Base-by-base conservation (phyloP, 2,113 vertebrate genomes). In the Hyperoodon ampullatus region DNA sequence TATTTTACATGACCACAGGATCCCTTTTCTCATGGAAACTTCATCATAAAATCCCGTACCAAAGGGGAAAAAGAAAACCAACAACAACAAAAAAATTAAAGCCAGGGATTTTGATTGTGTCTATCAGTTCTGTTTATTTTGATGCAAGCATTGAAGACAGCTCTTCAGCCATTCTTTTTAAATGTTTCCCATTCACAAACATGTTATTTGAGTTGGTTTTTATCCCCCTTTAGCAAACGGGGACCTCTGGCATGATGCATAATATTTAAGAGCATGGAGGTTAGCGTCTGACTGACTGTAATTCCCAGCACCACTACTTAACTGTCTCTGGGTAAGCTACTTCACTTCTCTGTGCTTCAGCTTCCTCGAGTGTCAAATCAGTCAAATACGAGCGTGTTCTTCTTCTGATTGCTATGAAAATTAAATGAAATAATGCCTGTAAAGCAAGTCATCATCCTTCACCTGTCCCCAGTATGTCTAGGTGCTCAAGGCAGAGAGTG, bases 11-110 rank as follows among this genome's bases (percentile, higher is more conserved):
- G 88, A 97, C 97, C 96, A 47, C 97, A 97, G 85, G 82, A 95
- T 95, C 96, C 58, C 90, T 97, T 95, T 97, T 97, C 96, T 98
- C 97, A 98, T 96, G 97, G 97, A 97, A 97, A 97, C 93, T 95
- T 96, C 97, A 97, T 94, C 96, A 97, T 97, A 93, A 97, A 97
- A 98, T 74, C 70, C 63, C 61, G 63, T 72, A 94, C 91, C 33
- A 63, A 89, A 88, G 70, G 14, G 35, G 35, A 1, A 30, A 42
- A 58, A 55, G 74, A 68, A 93, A 81, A 85, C 16, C 90, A 53
- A 18, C 74, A 93, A 66, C 84, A 93, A 80, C 88, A 96, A 93
- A 89, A 93, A 96, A 97, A 97, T 97, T 82, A 97, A 97, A 97
- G 92, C 95, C 96, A 95, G 97, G 96, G 90, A 74, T 66, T 77